Conservation (phyloP, 2,113 vertebrate genomes). For the Pogona vitticeps region DNA sequence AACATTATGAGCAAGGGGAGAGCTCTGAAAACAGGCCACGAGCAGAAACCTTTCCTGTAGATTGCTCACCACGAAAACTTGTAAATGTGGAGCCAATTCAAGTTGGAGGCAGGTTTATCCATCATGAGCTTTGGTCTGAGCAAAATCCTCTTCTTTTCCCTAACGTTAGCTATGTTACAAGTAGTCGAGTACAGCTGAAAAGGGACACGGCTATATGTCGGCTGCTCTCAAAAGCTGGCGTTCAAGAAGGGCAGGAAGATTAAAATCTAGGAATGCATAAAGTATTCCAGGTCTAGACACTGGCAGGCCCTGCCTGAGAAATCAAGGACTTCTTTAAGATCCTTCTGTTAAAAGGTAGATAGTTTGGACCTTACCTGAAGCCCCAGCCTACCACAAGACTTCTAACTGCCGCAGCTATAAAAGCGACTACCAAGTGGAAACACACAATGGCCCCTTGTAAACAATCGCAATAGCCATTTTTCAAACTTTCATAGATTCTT, state of each 20-base stretch:
- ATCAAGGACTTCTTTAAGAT: not conserved
- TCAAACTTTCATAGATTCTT: rapidly evolving
- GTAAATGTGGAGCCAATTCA: not conserved
- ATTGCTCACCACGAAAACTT: not conserved
- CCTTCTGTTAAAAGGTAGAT: not conserved
- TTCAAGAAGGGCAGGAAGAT: no score
- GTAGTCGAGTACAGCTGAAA: not conserved
- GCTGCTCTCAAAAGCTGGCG: not conserved
- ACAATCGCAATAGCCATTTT: not conserved
- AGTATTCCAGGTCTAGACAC: not conserved
- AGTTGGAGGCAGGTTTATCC: not conserved
- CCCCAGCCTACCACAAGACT: not conserved
- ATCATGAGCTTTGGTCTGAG: no score
- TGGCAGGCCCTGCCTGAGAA: no score
- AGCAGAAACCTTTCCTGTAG: not conserved
- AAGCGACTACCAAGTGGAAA: not conserved
- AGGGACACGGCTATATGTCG: not conserved
- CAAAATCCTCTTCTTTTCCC: not conserved
- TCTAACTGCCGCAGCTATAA: not conserved
- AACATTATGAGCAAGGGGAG: not conserved
- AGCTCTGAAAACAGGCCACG: not conserved
- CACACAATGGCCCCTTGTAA: no score
- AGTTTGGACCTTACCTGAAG: not conserved
- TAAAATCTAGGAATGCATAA: no score
- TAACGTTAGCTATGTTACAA: not conserved